A percentile compares a stretch with the other conserved stretches of the same genome.
phyloP scores from a whole-genome alignment of 1,140 invertebrate genomes.

The Caenorhabditis briggsae region DNA sequence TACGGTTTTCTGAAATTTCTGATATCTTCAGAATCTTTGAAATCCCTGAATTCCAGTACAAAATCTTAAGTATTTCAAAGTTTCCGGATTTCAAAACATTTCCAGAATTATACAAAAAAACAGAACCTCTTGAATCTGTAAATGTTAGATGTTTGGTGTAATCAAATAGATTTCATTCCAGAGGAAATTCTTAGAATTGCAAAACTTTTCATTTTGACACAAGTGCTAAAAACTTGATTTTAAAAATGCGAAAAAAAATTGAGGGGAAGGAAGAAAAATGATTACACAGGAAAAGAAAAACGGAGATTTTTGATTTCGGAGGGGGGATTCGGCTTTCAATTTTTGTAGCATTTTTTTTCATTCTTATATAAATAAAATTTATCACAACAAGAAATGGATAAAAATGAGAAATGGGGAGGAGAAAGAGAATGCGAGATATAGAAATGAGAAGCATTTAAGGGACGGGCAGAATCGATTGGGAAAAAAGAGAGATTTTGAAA shows the following conservation, averaged over 20 bases:
- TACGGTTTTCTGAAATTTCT: too few relatives aligned
- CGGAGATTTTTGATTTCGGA: neutral
- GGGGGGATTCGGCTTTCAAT: neutral
- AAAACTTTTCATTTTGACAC: slow-evolving; percentile 36
- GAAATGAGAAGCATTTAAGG: neutral
- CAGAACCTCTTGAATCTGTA: too few relatives aligned
- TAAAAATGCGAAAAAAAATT: neutral
- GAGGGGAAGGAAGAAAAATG: neutral
- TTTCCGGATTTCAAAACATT: too few relatives aligned
- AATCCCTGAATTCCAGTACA: too few relatives aligned
- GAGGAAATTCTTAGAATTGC: slow-evolving; percentile 6
- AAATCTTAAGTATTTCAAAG: too few relatives aligned
- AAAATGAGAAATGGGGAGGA: neutral
- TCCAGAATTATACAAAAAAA: too few relatives aligned
- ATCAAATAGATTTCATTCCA: neutral
- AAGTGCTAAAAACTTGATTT: slow-evolving; percentile 36
- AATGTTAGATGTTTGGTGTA: too few relatives aligned
- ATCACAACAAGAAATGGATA: slow-evolving; percentile 56
- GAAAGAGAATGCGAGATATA: neutral
- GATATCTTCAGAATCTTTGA: too few relatives aligned
- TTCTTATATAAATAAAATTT: slow-evolving; percentile 14
- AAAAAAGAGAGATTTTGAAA: neutral
- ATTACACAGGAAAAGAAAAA: slow-evolving; percentile 7
- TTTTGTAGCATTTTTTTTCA: too few relatives aligned
- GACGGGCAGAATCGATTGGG: neutral